phyloP scores from a whole-genome alignment of 2,113 vertebrate genomes.

The Solea senegalensis region DNA sequence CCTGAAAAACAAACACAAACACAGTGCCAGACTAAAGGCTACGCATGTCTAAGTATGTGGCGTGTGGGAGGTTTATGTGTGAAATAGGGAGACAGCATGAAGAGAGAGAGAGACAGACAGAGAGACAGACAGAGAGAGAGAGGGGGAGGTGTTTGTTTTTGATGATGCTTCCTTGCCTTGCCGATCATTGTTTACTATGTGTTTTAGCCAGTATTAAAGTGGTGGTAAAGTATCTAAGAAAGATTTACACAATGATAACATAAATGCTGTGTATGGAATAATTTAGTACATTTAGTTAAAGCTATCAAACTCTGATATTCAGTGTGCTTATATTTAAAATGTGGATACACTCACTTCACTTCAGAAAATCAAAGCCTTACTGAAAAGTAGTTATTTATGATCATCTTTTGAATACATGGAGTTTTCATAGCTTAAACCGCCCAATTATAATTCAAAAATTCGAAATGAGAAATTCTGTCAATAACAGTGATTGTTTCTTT shows the following conservation, averaged over 20 bases:
- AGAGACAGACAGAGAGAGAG: constrained; percentile 6
- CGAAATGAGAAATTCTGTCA: no score
- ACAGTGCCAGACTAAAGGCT: constrained; percentile 51
- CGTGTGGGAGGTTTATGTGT: constrained; percentile 61
- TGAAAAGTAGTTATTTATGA: no score
- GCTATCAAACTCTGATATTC: no score
- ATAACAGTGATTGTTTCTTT: no score
- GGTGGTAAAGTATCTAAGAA: constrained; percentile 6
- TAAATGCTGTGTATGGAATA: background rate
- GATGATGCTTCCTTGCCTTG: constrained; percentile 15
- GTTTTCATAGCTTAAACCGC: no score
- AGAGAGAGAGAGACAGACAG: background rate
- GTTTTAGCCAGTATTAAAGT: constrained; percentile 26
- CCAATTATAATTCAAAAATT: no score
- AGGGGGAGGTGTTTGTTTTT: constrained; percentile 44
- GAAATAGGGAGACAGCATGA: constrained; percentile 50
- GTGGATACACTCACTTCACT: no score
- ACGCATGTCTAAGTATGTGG: constrained; percentile 56
- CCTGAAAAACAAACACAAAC: background rate
- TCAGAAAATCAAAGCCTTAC: no score
- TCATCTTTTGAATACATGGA: no score
- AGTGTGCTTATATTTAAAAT: no score
- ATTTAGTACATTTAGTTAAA: background rate
- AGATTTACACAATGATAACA: background rate
- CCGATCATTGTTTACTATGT: constrained; percentile 48